Evolutionary conservation across 2,888 invertebrate species (phyloP).

Genomic region (Perizoma affinitatum): DNA sequence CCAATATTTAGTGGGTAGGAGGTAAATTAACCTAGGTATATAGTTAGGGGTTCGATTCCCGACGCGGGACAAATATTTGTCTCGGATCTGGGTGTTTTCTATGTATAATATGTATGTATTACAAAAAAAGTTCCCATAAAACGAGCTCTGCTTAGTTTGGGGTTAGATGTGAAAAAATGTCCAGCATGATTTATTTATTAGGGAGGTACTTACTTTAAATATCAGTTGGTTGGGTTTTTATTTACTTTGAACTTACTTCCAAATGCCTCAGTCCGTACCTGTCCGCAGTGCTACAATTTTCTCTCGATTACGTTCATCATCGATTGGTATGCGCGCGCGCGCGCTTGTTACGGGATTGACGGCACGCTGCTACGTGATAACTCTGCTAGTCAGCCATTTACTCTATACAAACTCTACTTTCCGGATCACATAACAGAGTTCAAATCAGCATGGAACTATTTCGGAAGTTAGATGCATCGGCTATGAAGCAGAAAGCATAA

Average conservation of each 20-base stretch:
- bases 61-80: no score
- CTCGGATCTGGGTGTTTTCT: no score
- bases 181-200: no score
- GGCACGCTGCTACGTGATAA: slow-evolving; percentile 63
- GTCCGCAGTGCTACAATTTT: slow-evolving; percentile 69
- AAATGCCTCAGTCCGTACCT: slow-evolving; percentile 48
- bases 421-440: slow-evolving; percentile 35
- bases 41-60: no score
- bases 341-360: slow-evolving; percentile 76
- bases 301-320: slow-evolving; percentile 76
- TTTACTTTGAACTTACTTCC: not conserved
- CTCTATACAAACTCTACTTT: slow-evolving; percentile 44
- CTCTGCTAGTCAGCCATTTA: slow-evolving; percentile 24
- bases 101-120: no score
- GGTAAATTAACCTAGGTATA: no score
- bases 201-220: no score
- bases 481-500: slow-evolving; percentile 69
- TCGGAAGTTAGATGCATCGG: slow-evolving; percentile 52
- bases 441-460: slow-evolving; percentile 36
- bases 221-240: not conserved
- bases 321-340: slow-evolving; percentile 68
- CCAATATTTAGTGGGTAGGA: no score
- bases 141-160: no score
- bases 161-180: no score
- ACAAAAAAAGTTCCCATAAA: no score